Conservation (phyloP, 1,140 invertebrate species). For the Drosophila carrolli region DNA sequence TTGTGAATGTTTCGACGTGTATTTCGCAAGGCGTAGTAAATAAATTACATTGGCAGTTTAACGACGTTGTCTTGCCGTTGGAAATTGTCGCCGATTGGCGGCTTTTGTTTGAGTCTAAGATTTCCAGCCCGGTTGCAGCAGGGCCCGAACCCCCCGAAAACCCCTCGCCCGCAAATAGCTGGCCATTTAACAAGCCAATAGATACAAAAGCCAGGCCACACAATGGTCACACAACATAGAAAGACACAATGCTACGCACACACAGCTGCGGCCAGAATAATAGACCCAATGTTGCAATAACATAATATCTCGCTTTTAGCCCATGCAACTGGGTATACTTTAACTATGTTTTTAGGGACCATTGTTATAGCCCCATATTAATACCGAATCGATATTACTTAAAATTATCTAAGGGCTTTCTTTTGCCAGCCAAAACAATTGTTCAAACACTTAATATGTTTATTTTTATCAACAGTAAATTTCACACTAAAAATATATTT, state of each 20-base stretch:
- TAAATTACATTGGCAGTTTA: constrained; percentile 78
- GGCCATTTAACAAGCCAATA: constrained; percentile 52
- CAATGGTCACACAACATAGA: constrained; percentile 34
- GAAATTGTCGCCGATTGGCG: constrained; percentile 67
- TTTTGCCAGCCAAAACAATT: too few species aligned
- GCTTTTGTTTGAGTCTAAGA: constrained; percentile 65
- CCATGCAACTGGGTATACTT: too few species aligned
- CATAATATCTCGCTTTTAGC: background rate
- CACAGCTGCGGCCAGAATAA: constrained; percentile 7
- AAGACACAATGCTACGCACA: constrained; percentile 12
- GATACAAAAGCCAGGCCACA: constrained; percentile 37
- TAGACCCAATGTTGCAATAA: background rate
- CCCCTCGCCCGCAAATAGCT: constrained; percentile 2
- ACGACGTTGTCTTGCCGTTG: constrained; percentile 49
- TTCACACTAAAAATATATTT: too few species aligned
- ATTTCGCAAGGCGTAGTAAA: constrained; percentile 72
- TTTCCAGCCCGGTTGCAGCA: constrained; percentile 27
- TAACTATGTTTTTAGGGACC: too few species aligned
- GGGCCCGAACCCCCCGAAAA: background rate
- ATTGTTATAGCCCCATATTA: too few species aligned
- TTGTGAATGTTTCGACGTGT: constrained; percentile 38
- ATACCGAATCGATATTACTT: too few species aligned
- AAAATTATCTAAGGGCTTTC: too few species aligned
- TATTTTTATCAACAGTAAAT: too few species aligned
- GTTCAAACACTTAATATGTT: too few species aligned